These are phyloP conservation scores for Leiothrix lutea DNA, from an alignment of 2,113 vertebrate species.

Conservation along the genomic window DNA sequence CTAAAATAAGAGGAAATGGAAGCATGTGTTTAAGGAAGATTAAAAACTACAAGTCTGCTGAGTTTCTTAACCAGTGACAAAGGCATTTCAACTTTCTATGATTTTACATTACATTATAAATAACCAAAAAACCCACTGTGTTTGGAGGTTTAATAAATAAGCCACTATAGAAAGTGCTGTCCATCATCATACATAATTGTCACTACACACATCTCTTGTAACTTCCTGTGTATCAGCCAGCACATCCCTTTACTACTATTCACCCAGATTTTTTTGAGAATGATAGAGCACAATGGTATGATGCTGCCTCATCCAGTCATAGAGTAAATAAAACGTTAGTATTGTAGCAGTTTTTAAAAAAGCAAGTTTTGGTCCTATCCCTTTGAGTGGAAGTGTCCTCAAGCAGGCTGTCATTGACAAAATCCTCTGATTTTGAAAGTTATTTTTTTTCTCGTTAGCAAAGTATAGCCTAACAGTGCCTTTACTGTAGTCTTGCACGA, in stretches of 20 bases:
- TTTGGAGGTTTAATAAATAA: neutral
- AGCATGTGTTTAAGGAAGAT: neutral
- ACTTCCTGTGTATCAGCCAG: neutral
- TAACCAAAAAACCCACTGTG: neutral
- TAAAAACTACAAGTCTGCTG: neutral
- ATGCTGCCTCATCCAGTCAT: neutral
- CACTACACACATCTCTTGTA: neutral
- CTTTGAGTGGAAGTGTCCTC: neutral
- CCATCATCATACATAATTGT: neutral
- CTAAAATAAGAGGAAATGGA: neutral
- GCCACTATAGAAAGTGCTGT: neutral
- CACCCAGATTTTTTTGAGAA: neutral
- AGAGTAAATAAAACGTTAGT: neutral
- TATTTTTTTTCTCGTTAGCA: slow-evolving; percentile 51
- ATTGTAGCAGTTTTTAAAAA: neutral
- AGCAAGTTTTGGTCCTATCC: neutral
- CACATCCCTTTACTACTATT: neutral
- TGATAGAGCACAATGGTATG: neutral
- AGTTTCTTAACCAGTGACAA: neutral
- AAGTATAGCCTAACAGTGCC: slow-evolving; percentile 65
- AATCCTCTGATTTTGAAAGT: slow-evolving; percentile 34
- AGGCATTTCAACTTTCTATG: neutral
- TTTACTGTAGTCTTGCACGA: slow-evolving; percentile 71
- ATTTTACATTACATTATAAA: neutral
- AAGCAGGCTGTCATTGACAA: slow-evolving; percentile 34